Evolutionary conservation across 2,888 invertebrate genomes (phyloP).

Genomic region (Molorchus minor): DNA sequence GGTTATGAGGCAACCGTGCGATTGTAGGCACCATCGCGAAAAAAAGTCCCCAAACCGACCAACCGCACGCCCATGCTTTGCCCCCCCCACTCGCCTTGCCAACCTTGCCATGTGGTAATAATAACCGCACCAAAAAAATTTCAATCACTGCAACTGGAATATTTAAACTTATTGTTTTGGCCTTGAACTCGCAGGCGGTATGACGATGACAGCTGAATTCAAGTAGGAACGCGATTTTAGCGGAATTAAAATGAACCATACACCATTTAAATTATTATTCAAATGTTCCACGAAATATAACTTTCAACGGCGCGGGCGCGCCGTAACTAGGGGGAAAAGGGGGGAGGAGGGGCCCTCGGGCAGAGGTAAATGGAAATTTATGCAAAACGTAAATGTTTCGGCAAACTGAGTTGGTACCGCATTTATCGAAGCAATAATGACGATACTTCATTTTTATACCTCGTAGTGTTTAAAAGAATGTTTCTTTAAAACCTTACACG

Average conservation of each 20-base stretch:
- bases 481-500: too few species aligned
- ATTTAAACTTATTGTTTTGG: conserved; percentile 38
- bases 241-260: background rate
- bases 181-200: conserved; percentile 37
- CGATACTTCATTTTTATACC: too few species aligned
- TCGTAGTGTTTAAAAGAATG: too few species aligned
- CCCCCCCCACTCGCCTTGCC: background rate
- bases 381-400: too few species aligned
- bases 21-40: background rate
- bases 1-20: too few species aligned
- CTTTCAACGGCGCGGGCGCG: background rate
- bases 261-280: conserved; percentile 1
- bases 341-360: background rate
- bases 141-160: conserved; percentile 40
- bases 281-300: conserved; percentile 2
- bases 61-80: background rate
- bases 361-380: background rate
- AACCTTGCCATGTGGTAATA: conserved; percentile 23
- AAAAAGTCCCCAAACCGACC: conserved; percentile 4
- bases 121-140: conserved; percentile 18
- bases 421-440: too few species aligned
- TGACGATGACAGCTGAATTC: conserved; percentile 3
- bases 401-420: too few species aligned
- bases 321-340: background rate
- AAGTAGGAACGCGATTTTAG: background rate